Base-by-base conservation (phyloP, 2,113 vertebrate species). In the Alces alces region DNA sequence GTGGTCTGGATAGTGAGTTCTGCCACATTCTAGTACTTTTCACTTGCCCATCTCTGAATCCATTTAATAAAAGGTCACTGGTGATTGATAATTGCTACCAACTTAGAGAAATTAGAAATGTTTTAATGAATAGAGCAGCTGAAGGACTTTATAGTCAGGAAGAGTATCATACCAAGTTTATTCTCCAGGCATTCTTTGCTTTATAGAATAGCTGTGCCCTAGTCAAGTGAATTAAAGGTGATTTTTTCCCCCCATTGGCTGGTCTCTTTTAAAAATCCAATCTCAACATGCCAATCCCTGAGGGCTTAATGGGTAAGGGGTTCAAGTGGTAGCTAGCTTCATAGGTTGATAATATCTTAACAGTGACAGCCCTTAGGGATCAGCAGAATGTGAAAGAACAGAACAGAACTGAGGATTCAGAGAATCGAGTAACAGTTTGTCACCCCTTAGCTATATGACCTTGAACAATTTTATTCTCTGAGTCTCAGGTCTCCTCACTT, bases 11-110 rank as follows among this genome's bases (percentile, higher is more conserved):
- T 17, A 84, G 7, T 82, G 61, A 93, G 3, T 84, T 93, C 54
- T 92, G 28, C 8, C 39, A n/a, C 33, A 43, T 84, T 30, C 33
- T 15, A 83, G 2, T 23, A 11, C 6, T 90, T 95, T 55, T 85
- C 36, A 17, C 8, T 90, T 85, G 47, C 7, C 86, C 73, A 70
- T 89, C 52, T 36, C 25, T 47, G 36, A 90, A 47, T 82, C 25
- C 9, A 27, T 76, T n/a, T n/a, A 30, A 55, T 50, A 45, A 96
- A 96, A 98, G 50, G 50, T 94, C 93, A 92, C 16, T 86, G 60
- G 19, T 90, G 84, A 94, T 84, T 93, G 89, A 92, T 93, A 97
- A 96, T 58, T 93, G 39, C 83, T 93, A 89, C 28, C 84, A 95
- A 91, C 11, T 55, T 87, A 60, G 2, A 96, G 58, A 93, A 97